Percentiles rank a stretch among this genome's conserved stretches.
These are phyloP conservation scores for Tachypleus tridentatus DNA, from an alignment of 1,140 invertebrate species.

Conservation along the genomic window DNA sequence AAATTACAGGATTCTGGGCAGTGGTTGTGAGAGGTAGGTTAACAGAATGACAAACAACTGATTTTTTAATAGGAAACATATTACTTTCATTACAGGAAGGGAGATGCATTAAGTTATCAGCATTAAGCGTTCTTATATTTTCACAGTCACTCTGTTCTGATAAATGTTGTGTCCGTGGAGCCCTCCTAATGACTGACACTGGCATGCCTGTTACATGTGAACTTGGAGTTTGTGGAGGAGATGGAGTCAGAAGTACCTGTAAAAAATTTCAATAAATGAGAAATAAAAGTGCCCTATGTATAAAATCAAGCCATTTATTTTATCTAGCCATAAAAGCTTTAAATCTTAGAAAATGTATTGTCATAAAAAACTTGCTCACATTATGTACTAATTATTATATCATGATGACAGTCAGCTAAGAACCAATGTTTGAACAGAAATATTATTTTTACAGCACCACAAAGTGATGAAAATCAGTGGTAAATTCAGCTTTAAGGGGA, in stretches of 20 bases:
- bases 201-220: slow-evolving; percentile 33
- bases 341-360: too few relatives aligned
- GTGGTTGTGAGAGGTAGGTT: neutral
- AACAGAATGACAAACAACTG: neutral
- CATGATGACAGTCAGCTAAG: too few relatives aligned
- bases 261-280: neutral
- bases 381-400: too few relatives aligned
- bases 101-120: slow-evolving; percentile 43
- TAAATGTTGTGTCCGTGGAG: slow-evolving; percentile 30
- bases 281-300: too few relatives aligned
- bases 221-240: slow-evolving; percentile 38
- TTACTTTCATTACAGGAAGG: neutral
- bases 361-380: too few relatives aligned
- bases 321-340: too few relatives aligned
- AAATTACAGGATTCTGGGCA: slow-evolving; percentile 2
- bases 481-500: too few relatives aligned
- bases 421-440: too few relatives aligned
- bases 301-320: too few relatives aligned
- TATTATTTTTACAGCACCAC: too few relatives aligned
- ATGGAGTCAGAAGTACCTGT: slow-evolving; percentile 37
- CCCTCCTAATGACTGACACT: slow-evolving; percentile 64
- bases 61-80: neutral
- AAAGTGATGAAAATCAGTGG: too few relatives aligned
- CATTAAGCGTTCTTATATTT: slow-evolving; percentile 47
- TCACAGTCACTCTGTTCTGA: neutral